Evolutionary conservation across 2,797 vertebrate genomes (phyloP), one percentile per base, ranked within the genome.

Genomic region (Hypotaenidia philippensis): DNA sequence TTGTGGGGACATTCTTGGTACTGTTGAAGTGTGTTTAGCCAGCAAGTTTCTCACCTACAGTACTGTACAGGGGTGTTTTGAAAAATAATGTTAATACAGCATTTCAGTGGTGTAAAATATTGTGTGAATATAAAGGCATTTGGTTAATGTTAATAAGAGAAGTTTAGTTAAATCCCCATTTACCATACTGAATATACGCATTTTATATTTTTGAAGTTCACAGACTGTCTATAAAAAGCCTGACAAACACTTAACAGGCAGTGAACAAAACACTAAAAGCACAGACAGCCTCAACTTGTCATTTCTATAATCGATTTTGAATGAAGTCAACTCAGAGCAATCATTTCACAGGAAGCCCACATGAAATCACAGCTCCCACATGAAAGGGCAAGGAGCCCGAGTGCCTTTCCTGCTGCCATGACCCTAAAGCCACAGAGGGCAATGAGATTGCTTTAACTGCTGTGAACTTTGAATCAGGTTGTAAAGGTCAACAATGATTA

Each of bases 201-300:
- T 83, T 94, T 91, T 69, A 20, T 68, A 61, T 26, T 89, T 91
- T 87, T 79, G 9, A 90, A 79, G 56, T 77, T 79, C 57, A 45
- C 63, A 47, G 60, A 60, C 47, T 70, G 49, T 34, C 88, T 89
- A 79, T 65, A 77, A 88, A 95, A 91, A 88, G 23, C 34, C 77
- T 89, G 40, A 74, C 49, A 80, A 87, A 85, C 5, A 38, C 15
- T 60, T 89, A 77, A 60, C 14, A 72, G 49, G 68, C 40, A 66
- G 31, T 45, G 44, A 77, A 69, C 32, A 80, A 26, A 55, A 47
- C 52, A 61, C 22, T 59, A 59, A 78, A 78, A 87, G 45, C 71
- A 92, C 0, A 0, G 68, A 71, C 31, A 82, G 29, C 20, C 49
- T 83, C 75, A 38, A 11, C 10, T 86, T 83, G 16, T n/a, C 29